Base-by-base conservation (phyloP, 2,888 invertebrate species). In the Plebejus argus region DNA sequence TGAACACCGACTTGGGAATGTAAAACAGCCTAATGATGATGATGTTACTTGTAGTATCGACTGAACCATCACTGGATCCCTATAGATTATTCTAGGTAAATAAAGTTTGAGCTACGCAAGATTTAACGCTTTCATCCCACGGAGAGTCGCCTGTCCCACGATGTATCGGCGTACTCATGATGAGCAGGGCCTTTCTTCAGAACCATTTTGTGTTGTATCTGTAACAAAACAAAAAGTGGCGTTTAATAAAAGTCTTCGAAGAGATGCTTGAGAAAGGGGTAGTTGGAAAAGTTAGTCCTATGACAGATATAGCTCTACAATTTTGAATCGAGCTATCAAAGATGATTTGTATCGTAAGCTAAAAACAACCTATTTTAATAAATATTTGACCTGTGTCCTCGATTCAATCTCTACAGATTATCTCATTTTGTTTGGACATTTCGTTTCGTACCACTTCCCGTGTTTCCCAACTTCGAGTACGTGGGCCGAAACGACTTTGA, bases 1-100 rank as follows among this genome's bases (percentile, higher is more conserved):
- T 84, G 87, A 81, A 91, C 89, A 77, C 81, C 87, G 86, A 85
- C 86, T 83, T 85, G 39, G n/a, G 12, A 23, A 39, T 33, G 4
- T 61, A 18, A 12, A 77, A 58, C 10, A 33, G 56, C 79, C 79
- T 80, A 81, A 23, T 45, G 78, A 61, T 15, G 7, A 45, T 45
- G 70, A 49, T 15, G 28, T 45, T 23, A 53, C 53, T 35, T 53
- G 0, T n/a, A 12, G 66, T 8, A 20, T 35, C 76, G 77, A 77
- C 71, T 79, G 82, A 82, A 82, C 86, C 79, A 81, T 80, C 86
- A 85, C 88, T 77, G 79, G 78, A 78, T 49, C 4, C n/a, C 76
- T 15, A 53, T 72, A 72, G 78, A 72, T 10, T 61, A 61, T 20
- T 23, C 23, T 49, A 78, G 79, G 76, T 79, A 79, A 76, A 81